These are phyloP conservation scores for Agrenia bidenticulata DNA, from an alignment of 2,888 invertebrate genomes.

Conservation along the genomic window DNA sequence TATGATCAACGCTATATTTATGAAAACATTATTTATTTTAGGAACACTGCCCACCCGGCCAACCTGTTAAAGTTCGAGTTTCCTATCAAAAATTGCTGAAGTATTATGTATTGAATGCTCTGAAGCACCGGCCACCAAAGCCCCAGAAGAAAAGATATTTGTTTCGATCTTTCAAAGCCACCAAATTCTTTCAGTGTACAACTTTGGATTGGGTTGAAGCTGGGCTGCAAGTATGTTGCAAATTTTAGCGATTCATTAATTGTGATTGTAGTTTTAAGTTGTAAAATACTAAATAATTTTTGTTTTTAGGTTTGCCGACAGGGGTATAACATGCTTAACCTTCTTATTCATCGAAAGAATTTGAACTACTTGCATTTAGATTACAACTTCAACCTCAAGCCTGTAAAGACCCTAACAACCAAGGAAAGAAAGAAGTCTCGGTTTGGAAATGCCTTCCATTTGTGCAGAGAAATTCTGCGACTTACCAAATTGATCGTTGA, in stretches of 20 bases:
- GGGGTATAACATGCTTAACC: slow-evolving; percentile 99
- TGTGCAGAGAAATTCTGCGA: slow-evolving; percentile 98
- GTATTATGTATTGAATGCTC: slow-evolving; percentile 95
- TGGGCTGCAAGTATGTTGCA: slow-evolving; percentile 73
- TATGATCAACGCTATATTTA: neutral
- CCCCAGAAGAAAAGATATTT: slow-evolving; percentile 94
- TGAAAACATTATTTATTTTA: slow-evolving; percentile 25
- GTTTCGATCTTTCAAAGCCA: slow-evolving; percentile 98
- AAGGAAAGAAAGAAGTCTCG: slow-evolving; percentile 99
- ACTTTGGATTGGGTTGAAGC: slow-evolving; percentile 99
- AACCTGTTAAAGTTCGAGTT: slow-evolving; percentile 98
- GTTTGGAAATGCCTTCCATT: slow-evolving; percentile 96
- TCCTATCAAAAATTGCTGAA: slow-evolving; percentile 98
- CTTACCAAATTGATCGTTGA: slow-evolving; percentile 97
- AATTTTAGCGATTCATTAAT: neutral
- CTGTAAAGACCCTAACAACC: slow-evolving; percentile 98
- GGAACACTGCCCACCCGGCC: slow-evolving; percentile 90
- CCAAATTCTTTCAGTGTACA: slow-evolving; percentile 99
- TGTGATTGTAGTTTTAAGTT: too few relatives aligned
- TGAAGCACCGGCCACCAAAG: slow-evolving; percentile 96
- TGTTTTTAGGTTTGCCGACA: slow-evolving; percentile 75
- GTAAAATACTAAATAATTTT: slow-evolving; percentile 5
- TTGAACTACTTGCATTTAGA: slow-evolving; percentile 98
- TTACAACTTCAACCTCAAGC: slow-evolving; percentile 99
- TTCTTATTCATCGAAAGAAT: slow-evolving; percentile 98